These are phyloP conservation scores for Bradypodion ventrale DNA, from an alignment of 2,797 vertebrate genomes.

Conservation along the genomic window DNA sequence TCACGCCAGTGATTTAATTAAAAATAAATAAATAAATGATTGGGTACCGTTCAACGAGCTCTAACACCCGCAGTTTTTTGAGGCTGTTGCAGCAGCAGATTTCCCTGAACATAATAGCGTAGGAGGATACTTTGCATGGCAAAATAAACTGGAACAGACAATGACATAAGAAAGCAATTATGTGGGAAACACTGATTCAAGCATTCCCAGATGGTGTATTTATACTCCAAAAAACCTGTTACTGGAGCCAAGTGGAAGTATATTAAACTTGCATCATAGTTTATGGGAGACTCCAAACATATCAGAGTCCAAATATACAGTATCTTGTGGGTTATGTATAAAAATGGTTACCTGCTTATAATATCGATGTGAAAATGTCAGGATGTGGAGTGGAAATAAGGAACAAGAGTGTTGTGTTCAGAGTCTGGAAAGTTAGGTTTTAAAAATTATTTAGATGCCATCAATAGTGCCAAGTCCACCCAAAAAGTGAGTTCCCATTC, in stretches of 20 bases:
- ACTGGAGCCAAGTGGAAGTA: slow-evolving; percentile 60
- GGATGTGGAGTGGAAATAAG: slow-evolving; percentile 5
- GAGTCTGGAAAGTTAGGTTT: background rate
- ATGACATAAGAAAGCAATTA: slow-evolving; percentile 70
- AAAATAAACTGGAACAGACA: slow-evolving; percentile 44
- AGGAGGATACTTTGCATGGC: slow-evolving; percentile 43
- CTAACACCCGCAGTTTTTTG: slow-evolving; percentile 23
- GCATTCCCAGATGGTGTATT: slow-evolving; percentile 70
- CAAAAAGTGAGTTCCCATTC: too few species aligned
- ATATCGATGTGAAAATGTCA: slow-evolving; percentile 16
- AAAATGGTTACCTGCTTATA: background rate
- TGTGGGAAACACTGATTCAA: slow-evolving; percentile 61
- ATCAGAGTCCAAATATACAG: slow-evolving; percentile 26
- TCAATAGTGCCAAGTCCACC: too few species aligned
- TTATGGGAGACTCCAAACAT: slow-evolving; percentile 56
- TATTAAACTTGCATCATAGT: slow-evolving; percentile 59
- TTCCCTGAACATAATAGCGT: slow-evolving; percentile 37
- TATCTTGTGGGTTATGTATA: slow-evolving; percentile 7
- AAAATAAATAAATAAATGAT: too few species aligned
- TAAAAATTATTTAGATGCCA: background rate
- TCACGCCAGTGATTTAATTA: slow-evolving; percentile 7
- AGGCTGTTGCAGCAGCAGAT: background rate
- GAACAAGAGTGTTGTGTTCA: background rate
- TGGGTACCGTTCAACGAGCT: background rate
- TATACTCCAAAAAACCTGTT: slow-evolving; percentile 59